A percentile compares a stretch with the other conserved stretches of the same genome.
These are phyloP conservation scores for Cynocephalus volans DNA, from an alignment of 2,113 vertebrate genomes.

Conservation along the genomic window DNA sequence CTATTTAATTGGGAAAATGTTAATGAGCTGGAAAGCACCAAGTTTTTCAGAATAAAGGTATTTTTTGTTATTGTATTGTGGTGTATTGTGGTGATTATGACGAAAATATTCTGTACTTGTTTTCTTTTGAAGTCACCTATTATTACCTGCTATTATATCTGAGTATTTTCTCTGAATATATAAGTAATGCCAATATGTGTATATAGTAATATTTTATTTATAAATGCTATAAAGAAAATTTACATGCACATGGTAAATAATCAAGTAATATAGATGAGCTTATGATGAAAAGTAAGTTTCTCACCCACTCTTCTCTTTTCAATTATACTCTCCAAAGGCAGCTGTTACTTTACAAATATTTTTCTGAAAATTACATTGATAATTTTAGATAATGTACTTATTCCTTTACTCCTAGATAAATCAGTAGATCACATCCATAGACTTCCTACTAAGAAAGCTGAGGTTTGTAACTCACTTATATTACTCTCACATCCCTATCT, in stretches of 20 bases:
- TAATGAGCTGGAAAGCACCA: constrained; percentile 28
- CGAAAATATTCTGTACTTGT: constrained; percentile 7
- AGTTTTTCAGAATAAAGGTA: constrained; percentile 30
- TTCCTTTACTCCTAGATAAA: neutral
- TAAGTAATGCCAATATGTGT: neutral
- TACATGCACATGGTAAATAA: neutral
- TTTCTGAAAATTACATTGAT: neutral
- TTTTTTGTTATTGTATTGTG: neutral
- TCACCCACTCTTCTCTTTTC: neutral
- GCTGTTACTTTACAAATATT: neutral
- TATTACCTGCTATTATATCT: neutral
- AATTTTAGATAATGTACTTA: constrained; percentile 1
- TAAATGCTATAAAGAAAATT: constrained; percentile 26
- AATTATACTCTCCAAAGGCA: neutral
- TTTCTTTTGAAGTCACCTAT: constrained; percentile 42
- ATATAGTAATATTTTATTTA: neutral
- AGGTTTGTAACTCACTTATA: neutral
- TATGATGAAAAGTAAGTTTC: constrained; percentile 9
- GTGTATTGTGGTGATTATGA: neutral
- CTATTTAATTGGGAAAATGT: constrained; percentile 1
- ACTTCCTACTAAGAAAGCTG: neutral
- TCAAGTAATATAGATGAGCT: neutral
- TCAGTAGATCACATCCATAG: constrained; percentile 6
- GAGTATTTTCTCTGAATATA: constrained; percentile 10
- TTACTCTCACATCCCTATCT: neutral